A percentile compares a stretch with the other conserved stretches of the same genome.
These are phyloP conservation scores for Glyphotaelius pellucidus DNA, from an alignment of 2,888 invertebrate genomes.

Conservation along the genomic window DNA sequence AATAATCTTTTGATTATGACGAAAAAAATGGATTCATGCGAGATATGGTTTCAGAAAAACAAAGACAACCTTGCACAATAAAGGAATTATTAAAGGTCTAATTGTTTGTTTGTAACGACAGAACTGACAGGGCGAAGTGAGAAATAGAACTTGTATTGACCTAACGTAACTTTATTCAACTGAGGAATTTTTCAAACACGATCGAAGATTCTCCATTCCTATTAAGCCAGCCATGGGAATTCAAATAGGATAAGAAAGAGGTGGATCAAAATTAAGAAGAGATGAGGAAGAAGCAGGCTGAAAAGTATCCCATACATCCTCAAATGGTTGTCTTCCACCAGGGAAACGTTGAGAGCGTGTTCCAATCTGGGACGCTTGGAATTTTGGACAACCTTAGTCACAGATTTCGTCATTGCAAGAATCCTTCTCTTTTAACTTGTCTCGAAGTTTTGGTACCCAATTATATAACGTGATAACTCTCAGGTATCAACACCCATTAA, in stretches of 20 bases:
- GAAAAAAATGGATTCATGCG: background rate
- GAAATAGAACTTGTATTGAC: background rate
- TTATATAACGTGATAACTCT: background rate
- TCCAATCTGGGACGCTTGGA: background rate
- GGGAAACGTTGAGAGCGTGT: background rate
- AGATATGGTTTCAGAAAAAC: background rate
- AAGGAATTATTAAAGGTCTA: background rate
- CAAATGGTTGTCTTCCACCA: no score
- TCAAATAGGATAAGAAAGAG: background rate
- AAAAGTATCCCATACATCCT: background rate
- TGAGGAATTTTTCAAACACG: background rate
- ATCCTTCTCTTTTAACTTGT: background rate
- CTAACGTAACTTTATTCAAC: background rate
- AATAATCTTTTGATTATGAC: background rate
- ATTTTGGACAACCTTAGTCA: background rate
- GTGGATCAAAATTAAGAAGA: background rate
- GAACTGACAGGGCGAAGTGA: no score
- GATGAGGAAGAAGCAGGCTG: background rate
- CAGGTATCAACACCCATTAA: background rate
- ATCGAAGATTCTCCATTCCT: background rate
- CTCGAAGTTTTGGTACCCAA: background rate
- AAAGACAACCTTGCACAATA: background rate
- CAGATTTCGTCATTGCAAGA: background rate
- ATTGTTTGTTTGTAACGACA: background rate
- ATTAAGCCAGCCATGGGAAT: background rate